phyloP scores from a whole-genome alignment of 2,797 vertebrate genomes.

The Varecia variegata region DNA sequence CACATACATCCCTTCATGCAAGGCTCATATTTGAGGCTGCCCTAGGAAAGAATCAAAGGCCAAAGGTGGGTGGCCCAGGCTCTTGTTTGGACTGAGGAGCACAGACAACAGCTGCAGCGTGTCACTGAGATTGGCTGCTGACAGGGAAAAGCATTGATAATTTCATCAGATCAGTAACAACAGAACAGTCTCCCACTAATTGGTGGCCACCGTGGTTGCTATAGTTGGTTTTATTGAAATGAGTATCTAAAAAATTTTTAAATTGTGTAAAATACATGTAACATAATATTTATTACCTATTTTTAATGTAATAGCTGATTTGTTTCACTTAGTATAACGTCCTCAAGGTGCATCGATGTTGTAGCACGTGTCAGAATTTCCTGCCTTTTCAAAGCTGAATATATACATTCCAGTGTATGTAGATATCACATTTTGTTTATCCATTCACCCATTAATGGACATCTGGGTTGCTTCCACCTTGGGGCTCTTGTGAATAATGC shows the following conservation, averaged over 20 bases:
- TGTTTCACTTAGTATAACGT: background rate
- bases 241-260: background rate
- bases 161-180: background rate
- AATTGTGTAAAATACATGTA: background rate
- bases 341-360: background rate
- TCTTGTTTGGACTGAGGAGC: background rate
- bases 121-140: background rate
- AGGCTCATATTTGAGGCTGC: background rate
- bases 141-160: background rate
- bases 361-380: background rate
- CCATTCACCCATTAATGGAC: background rate
- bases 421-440: background rate
- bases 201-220: background rate
- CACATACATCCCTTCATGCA: background rate
- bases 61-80: background rate
- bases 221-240: background rate
- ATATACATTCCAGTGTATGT: background rate
- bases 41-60: constrained; percentile 46
- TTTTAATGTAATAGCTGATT: background rate
- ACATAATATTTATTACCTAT: background rate
- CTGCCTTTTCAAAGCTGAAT: background rate
- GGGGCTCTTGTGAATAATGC: background rate
- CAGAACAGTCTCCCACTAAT: background rate
- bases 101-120: background rate
- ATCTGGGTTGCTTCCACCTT: background rate